Evolutionary conservation across 23 tunicate species (phyloP).

Genomic region (Trididemnum clinides): DNA sequence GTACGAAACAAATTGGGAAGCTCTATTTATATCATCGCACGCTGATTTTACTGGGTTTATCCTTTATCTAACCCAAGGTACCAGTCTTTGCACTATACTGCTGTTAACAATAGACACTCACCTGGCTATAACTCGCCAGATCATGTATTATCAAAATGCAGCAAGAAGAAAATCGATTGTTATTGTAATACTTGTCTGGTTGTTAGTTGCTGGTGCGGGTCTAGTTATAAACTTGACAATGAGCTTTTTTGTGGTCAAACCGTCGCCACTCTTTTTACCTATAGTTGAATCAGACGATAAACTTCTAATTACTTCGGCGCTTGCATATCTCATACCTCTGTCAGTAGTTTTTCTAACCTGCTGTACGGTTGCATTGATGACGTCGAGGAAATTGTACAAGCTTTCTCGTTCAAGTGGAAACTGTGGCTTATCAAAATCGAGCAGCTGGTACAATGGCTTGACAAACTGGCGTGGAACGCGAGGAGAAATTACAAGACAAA

Average conservation of each 20-base stretch:
- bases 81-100: slow-evolving; percentile 51
- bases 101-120: slow-evolving; percentile 46
- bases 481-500: too few relatives aligned
- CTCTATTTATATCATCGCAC: slow-evolving; percentile 22
- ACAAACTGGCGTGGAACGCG: too few relatives aligned
- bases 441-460: too few relatives aligned
- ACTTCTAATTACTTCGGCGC: neutral
- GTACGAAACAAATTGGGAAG: slow-evolving; percentile 23
- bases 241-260: neutral
- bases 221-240: neutral
- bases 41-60: slow-evolving; percentile 10
- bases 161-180: slow-evolving; percentile 24
- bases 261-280: slow-evolving; percentile 45
- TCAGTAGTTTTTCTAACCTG: slow-evolving; percentile 19
- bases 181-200: slow-evolving; percentile 18
- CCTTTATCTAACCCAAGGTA: slow-evolving; percentile 36
- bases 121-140: slow-evolving; percentile 25
- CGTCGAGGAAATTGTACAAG: slow-evolving; percentile 10
- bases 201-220: neutral
- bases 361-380: neutral
- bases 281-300: neutral
- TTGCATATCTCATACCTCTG: slow-evolving; percentile 11
- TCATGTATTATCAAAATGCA: slow-evolving; percentile 22
- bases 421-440: too few relatives aligned
- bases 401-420: too few relatives aligned